Base-by-base conservation (phyloP, 2,797 vertebrate genomes). In the Gorsachius magnificus region DNA sequence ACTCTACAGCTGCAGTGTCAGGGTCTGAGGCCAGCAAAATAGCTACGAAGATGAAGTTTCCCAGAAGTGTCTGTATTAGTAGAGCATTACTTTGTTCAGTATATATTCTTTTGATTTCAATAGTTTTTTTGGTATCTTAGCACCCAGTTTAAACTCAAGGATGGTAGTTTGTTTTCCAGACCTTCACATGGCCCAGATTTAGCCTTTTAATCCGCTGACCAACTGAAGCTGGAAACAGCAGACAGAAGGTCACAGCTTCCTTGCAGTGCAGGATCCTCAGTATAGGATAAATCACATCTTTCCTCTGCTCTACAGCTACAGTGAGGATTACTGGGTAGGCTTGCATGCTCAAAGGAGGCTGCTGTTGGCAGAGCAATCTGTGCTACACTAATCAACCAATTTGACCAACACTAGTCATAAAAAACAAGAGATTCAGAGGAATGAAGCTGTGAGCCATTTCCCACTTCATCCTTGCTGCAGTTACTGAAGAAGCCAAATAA, bases 201-300 rank as follows among this genome's bases (percentile, higher is more conserved):
- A 97, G 45, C 53, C 45, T 83, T 87, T 94, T 93, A 91, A 87
- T 90, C 83, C 58, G 6, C 78, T 93, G 90, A 90, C 63, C 78
- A 82, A 26, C 53, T 6, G 13, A 89, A 91, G 36, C 50, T 80
- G 64, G 68, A 95, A 93, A 96, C 11, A 83, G 79, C 36, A 85
- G 86, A 63, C 29, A 91, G 68, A 57, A 93, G 57, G 83, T 96
- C 61, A 86, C 46, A 90, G 61, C 12, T 56, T 63, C 74, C 53
- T 83, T 48, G 66, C 57, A 83, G 64, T 35, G n/a, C 51, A 76
- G 80, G 58, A 76, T 69, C 54, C 46, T 68, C 38, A 13, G 5
- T 25, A 11, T 0, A 61, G 70, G 54, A 72, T 45, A 89, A 92
- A 89, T 80, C 60, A 65, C 58, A 51, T 61, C 54, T 72, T 80